phyloP scores from a whole-genome alignment of 2,888 invertebrate species.

The Eristalis arbustorum region DNA sequence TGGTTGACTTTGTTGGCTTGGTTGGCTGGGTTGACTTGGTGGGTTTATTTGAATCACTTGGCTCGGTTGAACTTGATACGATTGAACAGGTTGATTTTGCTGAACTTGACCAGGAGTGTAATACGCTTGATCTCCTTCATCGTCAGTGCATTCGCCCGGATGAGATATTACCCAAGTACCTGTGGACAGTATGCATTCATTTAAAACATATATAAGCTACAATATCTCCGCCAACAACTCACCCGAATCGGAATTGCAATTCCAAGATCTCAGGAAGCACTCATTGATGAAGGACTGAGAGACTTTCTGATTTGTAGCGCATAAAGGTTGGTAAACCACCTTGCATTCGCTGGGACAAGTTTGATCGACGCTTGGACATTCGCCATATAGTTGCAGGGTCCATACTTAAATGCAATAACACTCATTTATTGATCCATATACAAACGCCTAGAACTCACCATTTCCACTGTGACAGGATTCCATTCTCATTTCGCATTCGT shows the following conservation, averaged over 20 bases:
- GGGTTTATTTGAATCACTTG: neutral
- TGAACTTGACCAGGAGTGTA: neutral
- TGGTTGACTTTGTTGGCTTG: neutral
- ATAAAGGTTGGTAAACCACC: neutral
- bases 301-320: neutral
- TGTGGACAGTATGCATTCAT: neutral
- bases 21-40: neutral
- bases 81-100: neutral
- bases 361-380: neutral
- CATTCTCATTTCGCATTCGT: conserved; percentile 39
- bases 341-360: neutral
- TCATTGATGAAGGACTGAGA: neutral
- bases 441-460: neutral
- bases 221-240: neutral
- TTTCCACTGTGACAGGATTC: conserved; percentile 40
- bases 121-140: neutral
- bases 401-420: neutral
- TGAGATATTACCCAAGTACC: neutral
- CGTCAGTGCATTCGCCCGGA: neutral
- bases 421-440: neutral
- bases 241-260: neutral
- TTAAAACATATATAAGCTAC: neutral
- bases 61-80: neutral
- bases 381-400: conserved; percentile 15
- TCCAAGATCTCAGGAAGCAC: neutral